These are phyloP conservation scores for Calonectris borealis DNA, from an alignment of 2,113 vertebrate species.

Conservation along the genomic window DNA sequence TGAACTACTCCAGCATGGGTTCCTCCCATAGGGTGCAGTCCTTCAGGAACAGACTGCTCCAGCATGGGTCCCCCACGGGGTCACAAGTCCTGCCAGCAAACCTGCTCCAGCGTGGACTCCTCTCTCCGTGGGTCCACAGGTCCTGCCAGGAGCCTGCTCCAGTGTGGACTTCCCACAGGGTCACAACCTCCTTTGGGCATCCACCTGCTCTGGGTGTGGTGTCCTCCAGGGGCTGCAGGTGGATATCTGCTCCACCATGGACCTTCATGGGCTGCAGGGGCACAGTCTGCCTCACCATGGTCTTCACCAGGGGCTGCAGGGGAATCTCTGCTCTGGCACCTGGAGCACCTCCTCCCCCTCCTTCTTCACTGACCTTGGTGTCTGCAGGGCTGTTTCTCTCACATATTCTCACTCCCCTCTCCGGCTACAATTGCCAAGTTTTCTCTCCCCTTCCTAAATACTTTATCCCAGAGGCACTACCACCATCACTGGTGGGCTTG, in stretches of 20 bases:
- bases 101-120: too few relatives aligned
- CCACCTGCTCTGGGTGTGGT: neutral
- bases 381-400: neutral
- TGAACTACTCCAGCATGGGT: neutral
- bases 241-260: neutral
- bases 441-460: neutral
- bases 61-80: rapidly evolving
- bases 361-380: neutral
- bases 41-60: neutral
- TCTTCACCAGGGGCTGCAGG: neutral
- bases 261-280: neutral
- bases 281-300: too few relatives aligned
- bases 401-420: neutral
- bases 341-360: neutral
- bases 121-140: neutral
- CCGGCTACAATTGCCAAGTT: neutral
- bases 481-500: rapidly evolving
- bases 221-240: neutral
- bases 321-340: neutral
- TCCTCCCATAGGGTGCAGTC: too few relatives aligned
- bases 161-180: rapidly evolving
- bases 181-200: neutral
- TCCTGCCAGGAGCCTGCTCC: neutral
- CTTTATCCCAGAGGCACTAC: neutral
- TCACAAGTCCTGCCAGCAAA: neutral